Base-by-base conservation (phyloP, 2,888 invertebrate genomes). In the Mayetiola destructor region DNA sequence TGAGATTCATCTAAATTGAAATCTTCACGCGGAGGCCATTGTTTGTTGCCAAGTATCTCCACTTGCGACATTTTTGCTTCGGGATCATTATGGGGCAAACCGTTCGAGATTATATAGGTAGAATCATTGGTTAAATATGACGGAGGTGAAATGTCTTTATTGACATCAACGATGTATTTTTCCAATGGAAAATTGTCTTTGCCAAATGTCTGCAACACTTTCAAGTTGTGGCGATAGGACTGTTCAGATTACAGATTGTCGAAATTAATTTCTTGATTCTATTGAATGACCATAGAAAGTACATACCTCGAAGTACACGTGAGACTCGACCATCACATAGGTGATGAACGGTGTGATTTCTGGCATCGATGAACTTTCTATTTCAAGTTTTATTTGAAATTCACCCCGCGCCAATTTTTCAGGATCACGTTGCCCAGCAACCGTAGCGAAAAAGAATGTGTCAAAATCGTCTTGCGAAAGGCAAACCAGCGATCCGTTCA, bases 151-250 rank as follows among this genome's bases (percentile, higher is more conserved):
- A 56, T 39, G 16, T 39, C 18, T 27, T 23, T 75, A 70, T 75
- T 70, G 8, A 77, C 77, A 62, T 77, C 68, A 5, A 85, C 75
- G 59, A 85, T 77, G 65, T 83, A 82, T 61, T 73, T 73, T 57
- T 73, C 72, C 76, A 85, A 77, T 0, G 84, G 83, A 61, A 85
- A 74, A 18, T 73, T 71, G 14, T 75, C 69, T 20, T 70, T 62
- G 36, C 69, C 65, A 42, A 80, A 73, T 2, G 67, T 65, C 64
- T 84, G 77, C 40, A 88, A 66, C 2, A 80, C 81, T 62, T 72
- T 75, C 40, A 87, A 67, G 1, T 84, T 81, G 64, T 81, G 80
- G 61, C 80, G 76, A 65, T 87, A 88, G 0, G 86, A 39, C 56
- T 56, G 18, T 23, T 2, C 10, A 12, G 18, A 40, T 39, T 9